Base-by-base conservation (phyloP, 37 sponge, comb jelly and placozoan genomes). In the Chondrilla cf. caribensis region DNA sequence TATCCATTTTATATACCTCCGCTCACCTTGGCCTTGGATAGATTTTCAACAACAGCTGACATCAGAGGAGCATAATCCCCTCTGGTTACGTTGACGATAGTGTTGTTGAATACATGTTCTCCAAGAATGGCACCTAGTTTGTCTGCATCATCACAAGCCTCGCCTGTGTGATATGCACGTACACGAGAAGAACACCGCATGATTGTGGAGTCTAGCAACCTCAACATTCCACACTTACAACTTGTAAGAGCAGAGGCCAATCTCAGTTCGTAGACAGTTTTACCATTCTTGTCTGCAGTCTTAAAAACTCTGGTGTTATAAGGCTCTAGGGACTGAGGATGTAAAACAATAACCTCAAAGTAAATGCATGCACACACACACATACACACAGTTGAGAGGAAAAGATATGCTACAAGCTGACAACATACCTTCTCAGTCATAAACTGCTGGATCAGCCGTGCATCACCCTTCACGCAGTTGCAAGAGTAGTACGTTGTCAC, bases 301-400 rank as follows among this genome's bases (percentile, higher is more conserved):
- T 96, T 96, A 81, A 96, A 96, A 26, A 94, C 47, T 14, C 97
- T 83, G 71, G 97, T 91, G 77, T 96, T 96, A 79, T 93, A 96
- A 0, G 97, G 85, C 36, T 78, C 80, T 22, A 96, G 21, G 26
- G 42, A 78, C 96, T 95, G 54, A 0, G 60, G n/a, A 36, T n/a
- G n/a, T n/a, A n/a, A n/a, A n/a, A n/a, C n/a, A n/a, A n/a, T n/a
- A n/a, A n/a, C n/a, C n/a, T n/a, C n/a, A n/a, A n/a, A n/a, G n/a
- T n/a, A n/a, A n/a, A n/a, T n/a, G n/a, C n/a, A n/a, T n/a, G n/a
- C n/a, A n/a, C n/a, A n/a, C n/a, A n/a, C n/a, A n/a, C n/a, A n/a
- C n/a, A n/a, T n/a, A n/a, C n/a, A n/a, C n/a, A n/a, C n/a, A n/a
- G n/a, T n/a, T n/a, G n/a, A n/a, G n/a, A n/a, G n/a, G n/a, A n/a